Evolutionary conservation across 2,888 invertebrate species (phyloP), one percentile per base, ranked within the genome.

Genomic region (Lithophane leautieri): DNA sequence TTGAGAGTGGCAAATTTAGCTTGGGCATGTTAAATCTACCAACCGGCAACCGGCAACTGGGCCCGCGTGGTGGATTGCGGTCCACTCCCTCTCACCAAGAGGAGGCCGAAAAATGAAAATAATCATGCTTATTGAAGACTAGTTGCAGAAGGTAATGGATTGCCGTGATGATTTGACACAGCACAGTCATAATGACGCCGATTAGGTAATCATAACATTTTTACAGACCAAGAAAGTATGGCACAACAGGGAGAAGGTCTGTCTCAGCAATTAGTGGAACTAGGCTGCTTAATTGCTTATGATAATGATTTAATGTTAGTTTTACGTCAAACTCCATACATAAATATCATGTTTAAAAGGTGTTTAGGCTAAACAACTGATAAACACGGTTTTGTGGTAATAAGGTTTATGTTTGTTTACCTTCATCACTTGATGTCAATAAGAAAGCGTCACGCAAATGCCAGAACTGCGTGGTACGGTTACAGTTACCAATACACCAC

Each of bases 401-500:
- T 34, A 34, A 34, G 34, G 34, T 34, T 34, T 34, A 34, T 34
- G 34, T 34, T 34, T 3, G 25, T n/a, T 28, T 65, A 47, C 2
- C 40, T 40, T 40, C n/a, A 40, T 4, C 22, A 44, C 28, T 25
- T 22, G 12, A 70, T 12, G 9, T 9, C 12, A 6, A 42, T 44
- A 52, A 4, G 28, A 73, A 61, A 74, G 61, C 25, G 19, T 44
- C n/a, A 44, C 8, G 34, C 25, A 54, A 54, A 54, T 54, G 11
- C 14, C 44, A 76, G n/a, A 28, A 42, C 0, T 25, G n/a, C 69
- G 25, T 47, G 69, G 22, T 34, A 40, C n/a, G 22, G 19, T 34
- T 47, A 50, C 62, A 34, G 54, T 71, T 19, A 62, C 12, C 58
- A 44, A 34, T 61, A 7, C 56, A 3, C 34, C 66, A 71, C 71